Percentiles rank a stretch among this genome's conserved stretches.
phyloP scores from a whole-genome alignment of 1,140 invertebrate genomes.

The Drosophila sucinea region DNA sequence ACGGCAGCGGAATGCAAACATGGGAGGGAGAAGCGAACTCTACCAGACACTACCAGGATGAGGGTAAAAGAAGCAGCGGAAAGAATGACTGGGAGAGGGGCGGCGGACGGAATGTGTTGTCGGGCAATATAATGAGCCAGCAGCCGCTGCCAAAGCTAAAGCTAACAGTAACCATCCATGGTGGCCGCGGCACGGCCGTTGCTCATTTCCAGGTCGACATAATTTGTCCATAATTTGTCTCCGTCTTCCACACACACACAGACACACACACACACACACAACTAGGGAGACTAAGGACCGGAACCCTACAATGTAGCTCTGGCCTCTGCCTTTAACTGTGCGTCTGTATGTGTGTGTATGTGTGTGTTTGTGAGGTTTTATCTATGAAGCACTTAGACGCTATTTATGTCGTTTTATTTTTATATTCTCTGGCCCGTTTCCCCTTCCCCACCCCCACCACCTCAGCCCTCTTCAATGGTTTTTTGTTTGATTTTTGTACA shows the following conservation, averaged over 20 bases:
- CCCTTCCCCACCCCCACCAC: neutral
- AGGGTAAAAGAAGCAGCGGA: neutral
- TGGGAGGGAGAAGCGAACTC: neutral
- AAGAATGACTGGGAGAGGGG: neutral
- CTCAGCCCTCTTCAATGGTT: slow-evolving; percentile 23
- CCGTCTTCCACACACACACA: slow-evolving; percentile 55
- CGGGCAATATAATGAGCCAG: slow-evolving; percentile 68
- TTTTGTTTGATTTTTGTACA: slow-evolving; percentile 15
- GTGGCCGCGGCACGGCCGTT: slow-evolving; percentile 47
- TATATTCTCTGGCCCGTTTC: slow-evolving; percentile 18
- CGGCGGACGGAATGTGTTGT: slow-evolving; percentile 23
- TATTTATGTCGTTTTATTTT: slow-evolving; percentile 71
- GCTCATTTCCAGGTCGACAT: slow-evolving; percentile 79
- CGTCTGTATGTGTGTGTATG: slow-evolving; percentile 16
- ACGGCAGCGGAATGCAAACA: slow-evolving; percentile 67
- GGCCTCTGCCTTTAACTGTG: slow-evolving; percentile 10
- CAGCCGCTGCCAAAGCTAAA: slow-evolving; percentile 29
- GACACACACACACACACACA: slow-evolving; percentile 21
- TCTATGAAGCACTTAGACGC: slow-evolving; percentile 68
- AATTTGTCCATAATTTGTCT: slow-evolving; percentile 81
- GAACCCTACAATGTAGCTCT: neutral
- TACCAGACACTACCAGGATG: neutral
- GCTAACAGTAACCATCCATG: slow-evolving; percentile 8
- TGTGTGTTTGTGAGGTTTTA: slow-evolving; percentile 40
- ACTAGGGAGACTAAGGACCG: neutral